Evolutionary conservation across 2,797 vertebrate genomes (phyloP).

Genomic region (Danio kyathit): DNA sequence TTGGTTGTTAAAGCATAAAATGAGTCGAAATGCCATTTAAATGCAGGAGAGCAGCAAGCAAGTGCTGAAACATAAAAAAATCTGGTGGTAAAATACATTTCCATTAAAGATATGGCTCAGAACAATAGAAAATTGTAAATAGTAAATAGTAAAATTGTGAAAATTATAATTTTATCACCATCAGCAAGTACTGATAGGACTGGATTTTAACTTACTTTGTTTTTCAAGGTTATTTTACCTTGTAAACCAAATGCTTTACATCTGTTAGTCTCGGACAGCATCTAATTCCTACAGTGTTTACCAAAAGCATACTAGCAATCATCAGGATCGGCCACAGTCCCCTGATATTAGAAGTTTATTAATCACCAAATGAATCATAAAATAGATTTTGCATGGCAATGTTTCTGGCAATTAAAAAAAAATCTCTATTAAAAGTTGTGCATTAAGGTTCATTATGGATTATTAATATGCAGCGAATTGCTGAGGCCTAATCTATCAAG

Average conservation of each 20-base stretch:
- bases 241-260: too few relatives aligned
- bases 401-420: constrained; percentile 64
- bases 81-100: background rate
- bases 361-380: constrained; percentile 66
- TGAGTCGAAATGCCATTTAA: too few relatives aligned
- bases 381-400: constrained; percentile 57
- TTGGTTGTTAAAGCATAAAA: too few relatives aligned
- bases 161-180: too few relatives aligned
- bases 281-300: constrained; percentile 57
- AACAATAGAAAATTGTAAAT: too few relatives aligned
- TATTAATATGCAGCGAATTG: constrained; percentile 64
- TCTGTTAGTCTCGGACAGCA: constrained; percentile 21
- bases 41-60: too few relatives aligned
- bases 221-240: too few relatives aligned
- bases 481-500: constrained; percentile 75
- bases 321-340: constrained; percentile 56
- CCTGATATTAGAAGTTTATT: constrained; percentile 66
- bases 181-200: too few relatives aligned
- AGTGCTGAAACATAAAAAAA: background rate
- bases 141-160: too few relatives aligned
- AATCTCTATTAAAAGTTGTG: constrained; percentile 64
- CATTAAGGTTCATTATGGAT: constrained; percentile 73
- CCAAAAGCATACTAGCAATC: constrained; percentile 55
- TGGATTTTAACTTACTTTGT: too few relatives aligned
- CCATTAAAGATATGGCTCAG: too few relatives aligned